Evolutionary conservation across 1,140 invertebrate species (phyloP).

Genomic region (Orchestia grillus): DNA sequence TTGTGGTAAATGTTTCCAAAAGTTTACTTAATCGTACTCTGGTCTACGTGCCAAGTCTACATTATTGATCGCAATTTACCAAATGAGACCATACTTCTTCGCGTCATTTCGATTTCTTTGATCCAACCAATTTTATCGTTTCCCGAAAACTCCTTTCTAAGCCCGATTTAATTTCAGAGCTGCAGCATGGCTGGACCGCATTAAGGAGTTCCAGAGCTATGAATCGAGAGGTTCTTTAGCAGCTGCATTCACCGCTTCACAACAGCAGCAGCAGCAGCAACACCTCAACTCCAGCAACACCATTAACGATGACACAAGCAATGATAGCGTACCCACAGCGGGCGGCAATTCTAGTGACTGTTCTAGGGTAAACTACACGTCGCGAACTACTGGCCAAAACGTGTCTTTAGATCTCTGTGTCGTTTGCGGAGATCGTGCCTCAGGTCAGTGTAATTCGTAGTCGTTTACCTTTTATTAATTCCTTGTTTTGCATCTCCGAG

Average conservation of each 20-base stretch:
- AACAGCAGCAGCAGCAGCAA: conserved; percentile 61
- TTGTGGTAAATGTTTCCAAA: no score
- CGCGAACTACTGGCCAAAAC: conserved; percentile 64
- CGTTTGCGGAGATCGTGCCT: conserved; percentile 94
- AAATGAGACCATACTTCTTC: background rate
- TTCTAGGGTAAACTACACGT: conserved; percentile 62
- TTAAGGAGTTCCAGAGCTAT: conserved; percentile 61
- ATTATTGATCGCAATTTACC: background rate
- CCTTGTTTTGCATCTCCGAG: background rate
- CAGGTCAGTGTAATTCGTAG: conserved; percentile 71
- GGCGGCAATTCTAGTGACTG: conserved; percentile 58
- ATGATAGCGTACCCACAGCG: conserved; percentile 57
- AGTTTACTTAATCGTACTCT: background rate
- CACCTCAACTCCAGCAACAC: conserved; percentile 45
- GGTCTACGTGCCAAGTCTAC: background rate
- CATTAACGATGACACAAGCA: conserved; percentile 61
- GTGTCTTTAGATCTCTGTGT: conserved; percentile 85
- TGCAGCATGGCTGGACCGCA: conserved; percentile 64
- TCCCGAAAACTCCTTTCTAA: background rate
- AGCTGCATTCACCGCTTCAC: conserved; percentile 57
- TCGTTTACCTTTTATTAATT: background rate
- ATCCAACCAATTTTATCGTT: background rate
- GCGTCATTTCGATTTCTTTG: background rate
- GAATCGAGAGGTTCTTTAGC: conserved; percentile 12
- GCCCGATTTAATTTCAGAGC: background rate